Base-by-base conservation (phyloP, 2,113 vertebrate genomes). In the Scalopus aquaticus region DNA sequence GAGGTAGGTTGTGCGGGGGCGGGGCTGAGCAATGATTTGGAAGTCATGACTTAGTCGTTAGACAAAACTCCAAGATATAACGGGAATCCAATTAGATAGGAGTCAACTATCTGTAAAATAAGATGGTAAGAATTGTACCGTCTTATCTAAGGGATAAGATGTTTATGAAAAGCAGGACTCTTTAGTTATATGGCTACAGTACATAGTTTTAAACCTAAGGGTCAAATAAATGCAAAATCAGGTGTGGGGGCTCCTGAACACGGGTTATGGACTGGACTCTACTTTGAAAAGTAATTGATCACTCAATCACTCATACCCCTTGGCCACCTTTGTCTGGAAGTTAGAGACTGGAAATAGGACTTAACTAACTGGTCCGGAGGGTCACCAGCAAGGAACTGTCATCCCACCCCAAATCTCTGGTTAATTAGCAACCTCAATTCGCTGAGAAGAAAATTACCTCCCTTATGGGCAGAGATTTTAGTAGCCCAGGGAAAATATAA, bases 141-240 rank as follows among this genome's bases (percentile, higher is more conserved):
- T 58, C 35, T 56, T 56, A 56, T 56, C 74, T 72, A 51, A 17
- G 37, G 51, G 42, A 49, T 62, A 73, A 74, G 44, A 76, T 72
- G 17, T 15, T 28, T 22, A 46, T 56, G 60, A 73, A 87, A 80
- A 19, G 37, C 17, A 60, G 28, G 24, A n/a, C 70, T 78, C 77
- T 93, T 72, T 64, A 58, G 49, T 35, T 24, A 62, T 42, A 69
- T 51, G 46, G 46, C 54, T 72, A 62, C 88, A 70, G 93, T 58
- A 72, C 20, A 2, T 42, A 80, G 39, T 62, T 92, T 35, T 20
- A 17, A 13, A 16, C 11, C 19, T 65, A 58, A 72, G 32, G 9
- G 32, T 88, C 78, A 89, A 77, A 81, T 37, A 88, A 92, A 70
- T 35, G 73, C 42, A 88, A 67, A 87, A 49, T 90, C 17, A 78